These are phyloP conservation scores for Calephelis virginiensis DNA, from an alignment of 1,140 invertebrate genomes.

Conservation along the genomic window DNA sequence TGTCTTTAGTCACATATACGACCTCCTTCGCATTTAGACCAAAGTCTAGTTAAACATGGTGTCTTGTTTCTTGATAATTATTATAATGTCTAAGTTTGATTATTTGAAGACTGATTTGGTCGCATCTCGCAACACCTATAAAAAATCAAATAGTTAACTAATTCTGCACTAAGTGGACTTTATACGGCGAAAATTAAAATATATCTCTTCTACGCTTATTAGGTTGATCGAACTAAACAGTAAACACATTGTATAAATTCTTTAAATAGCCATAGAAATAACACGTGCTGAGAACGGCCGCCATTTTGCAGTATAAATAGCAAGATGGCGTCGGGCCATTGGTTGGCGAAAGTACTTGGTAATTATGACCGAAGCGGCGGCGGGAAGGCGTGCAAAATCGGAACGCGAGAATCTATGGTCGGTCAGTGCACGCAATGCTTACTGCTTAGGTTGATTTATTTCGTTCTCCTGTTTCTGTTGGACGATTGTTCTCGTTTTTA, in stretches of 20 bases:
- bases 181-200: too few species aligned
- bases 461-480: constrained; percentile 69
- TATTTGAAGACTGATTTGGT: too few species aligned
- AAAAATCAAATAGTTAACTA: too few species aligned
- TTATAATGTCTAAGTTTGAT: too few species aligned
- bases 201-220: too few species aligned
- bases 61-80: too few species aligned
- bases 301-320: constrained; percentile 77
- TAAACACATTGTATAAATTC: constrained; percentile 23
- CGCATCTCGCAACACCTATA: too few species aligned
- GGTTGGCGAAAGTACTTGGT: constrained; percentile 74
- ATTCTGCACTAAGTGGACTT: too few species aligned
- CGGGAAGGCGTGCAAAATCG: constrained; percentile 64
- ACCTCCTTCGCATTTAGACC: too few species aligned
- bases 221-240: constrained; percentile 6
- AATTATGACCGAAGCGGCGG: constrained; percentile 63
- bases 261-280: constrained; percentile 65
- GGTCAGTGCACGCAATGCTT: constrained; percentile 68
- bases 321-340: constrained; percentile 72
- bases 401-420: constrained; percentile 71
- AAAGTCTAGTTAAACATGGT: too few species aligned
- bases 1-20: too few species aligned
- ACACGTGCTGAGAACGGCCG: constrained; percentile 57
- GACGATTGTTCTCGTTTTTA: constrained; percentile 72
- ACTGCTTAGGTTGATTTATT: constrained; percentile 75